These are phyloP conservation scores for Pristis pectinata DNA, from an alignment of 2,797 vertebrate species.

Conservation along the genomic window DNA sequence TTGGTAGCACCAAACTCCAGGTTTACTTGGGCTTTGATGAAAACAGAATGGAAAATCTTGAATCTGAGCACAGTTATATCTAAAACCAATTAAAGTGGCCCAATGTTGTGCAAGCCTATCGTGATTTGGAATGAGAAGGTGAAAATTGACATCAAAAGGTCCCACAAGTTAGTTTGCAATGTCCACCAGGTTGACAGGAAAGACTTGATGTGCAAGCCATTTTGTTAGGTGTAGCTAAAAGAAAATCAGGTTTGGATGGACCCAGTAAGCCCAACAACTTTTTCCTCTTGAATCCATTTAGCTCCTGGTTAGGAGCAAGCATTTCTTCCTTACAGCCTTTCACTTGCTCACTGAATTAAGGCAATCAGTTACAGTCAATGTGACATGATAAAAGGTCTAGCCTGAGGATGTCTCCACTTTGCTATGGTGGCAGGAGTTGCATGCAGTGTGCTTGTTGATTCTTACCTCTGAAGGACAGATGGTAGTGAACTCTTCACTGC, in stretches of 20 bases:
- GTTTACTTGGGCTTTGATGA: not conserved
- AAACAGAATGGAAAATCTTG: conserved; percentile 2
- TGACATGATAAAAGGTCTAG: not conserved
- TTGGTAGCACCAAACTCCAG: not conserved
- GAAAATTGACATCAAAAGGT: not conserved
- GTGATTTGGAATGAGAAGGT: not conserved
- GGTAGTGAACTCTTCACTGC: not conserved
- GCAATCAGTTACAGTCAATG: not conserved
- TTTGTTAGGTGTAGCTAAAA: not conserved
- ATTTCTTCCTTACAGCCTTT: not conserved
- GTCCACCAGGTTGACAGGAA: not conserved
- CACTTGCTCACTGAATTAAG: not conserved
- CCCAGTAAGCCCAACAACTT: not conserved
- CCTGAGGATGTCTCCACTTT: conserved; percentile 2
- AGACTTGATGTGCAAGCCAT: not conserved
- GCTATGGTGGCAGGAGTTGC: not conserved
- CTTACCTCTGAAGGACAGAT: conserved; percentile 19
- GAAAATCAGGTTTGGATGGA: not conserved
- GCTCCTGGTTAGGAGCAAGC: not conserved
- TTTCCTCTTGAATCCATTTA: not conserved
- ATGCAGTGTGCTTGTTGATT: not conserved
- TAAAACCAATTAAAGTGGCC: not conserved
- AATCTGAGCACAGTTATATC: not conserved
- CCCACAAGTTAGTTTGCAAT: not conserved
- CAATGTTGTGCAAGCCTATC: not conserved